Percentiles rank a stretch among this genome's conserved stretches.
These are phyloP conservation scores for Diadema setosum DNA, from an alignment of 35 echinoderm and acorn worm genomes.

Conservation along the genomic window DNA sequence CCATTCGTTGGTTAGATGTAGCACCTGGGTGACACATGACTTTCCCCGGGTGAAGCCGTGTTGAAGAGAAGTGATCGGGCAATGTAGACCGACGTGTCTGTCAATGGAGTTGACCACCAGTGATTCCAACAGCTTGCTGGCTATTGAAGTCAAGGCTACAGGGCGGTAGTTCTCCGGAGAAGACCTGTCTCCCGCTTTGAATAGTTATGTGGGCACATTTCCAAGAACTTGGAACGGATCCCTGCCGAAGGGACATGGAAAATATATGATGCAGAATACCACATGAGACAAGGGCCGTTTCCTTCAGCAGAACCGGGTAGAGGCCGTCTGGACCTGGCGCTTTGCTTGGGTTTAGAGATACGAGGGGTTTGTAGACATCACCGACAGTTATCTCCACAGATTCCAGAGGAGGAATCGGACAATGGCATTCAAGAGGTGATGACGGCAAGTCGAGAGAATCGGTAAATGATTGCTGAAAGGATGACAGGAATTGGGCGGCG, in stretches of 20 bases:
- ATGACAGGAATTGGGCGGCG: not conserved
- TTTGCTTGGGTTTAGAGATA: not conserved
- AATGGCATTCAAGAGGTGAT: not conserved
- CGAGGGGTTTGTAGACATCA: not conserved
- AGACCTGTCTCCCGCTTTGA: slow-evolving; percentile 21
- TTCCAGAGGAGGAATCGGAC: not conserved
- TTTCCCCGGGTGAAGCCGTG: not conserved
- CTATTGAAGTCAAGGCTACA: slow-evolving; percentile 22
- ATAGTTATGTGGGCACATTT: slow-evolving; percentile 15
- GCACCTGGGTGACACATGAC: not conserved
- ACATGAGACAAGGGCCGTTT: not conserved
- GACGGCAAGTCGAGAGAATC: not conserved
- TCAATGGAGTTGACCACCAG: not conserved
- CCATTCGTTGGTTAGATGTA: not conserved
- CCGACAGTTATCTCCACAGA: not conserved
- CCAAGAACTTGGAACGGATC: not conserved
- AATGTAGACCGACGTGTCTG: not conserved
- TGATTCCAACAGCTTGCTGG: not conserved
- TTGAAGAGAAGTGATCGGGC: not conserved
- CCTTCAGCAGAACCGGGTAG: not conserved
- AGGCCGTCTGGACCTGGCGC: not conserved
- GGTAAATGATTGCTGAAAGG: not conserved
- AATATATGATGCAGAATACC: not conserved
- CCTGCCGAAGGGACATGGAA: not conserved
- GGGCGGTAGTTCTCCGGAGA: slow-evolving; percentile 10